These are phyloP conservation scores for Crocodylus rhombifer DNA, from an alignment of 2,797 vertebrate species.

Conservation along the genomic window DNA sequence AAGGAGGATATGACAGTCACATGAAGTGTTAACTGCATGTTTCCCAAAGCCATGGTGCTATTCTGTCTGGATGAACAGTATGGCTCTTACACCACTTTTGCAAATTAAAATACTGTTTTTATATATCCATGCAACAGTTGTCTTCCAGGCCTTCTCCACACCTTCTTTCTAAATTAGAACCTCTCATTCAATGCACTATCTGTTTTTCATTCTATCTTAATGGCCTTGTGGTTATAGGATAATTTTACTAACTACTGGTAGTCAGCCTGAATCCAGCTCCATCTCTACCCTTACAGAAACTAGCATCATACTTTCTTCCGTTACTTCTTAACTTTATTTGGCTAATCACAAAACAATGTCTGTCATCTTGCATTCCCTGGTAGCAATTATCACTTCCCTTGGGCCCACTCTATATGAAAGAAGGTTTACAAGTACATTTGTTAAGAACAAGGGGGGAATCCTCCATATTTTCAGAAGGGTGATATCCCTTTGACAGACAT, in stretches of 20 bases:
- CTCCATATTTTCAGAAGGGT: neutral
- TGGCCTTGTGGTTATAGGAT: neutral
- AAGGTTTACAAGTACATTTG: neutral
- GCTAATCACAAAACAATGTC: neutral
- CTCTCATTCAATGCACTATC: neutral
- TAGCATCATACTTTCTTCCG: neutral
- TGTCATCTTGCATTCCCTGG: neutral
- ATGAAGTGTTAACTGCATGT: conserved; percentile 31
- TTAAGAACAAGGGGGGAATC: neutral
- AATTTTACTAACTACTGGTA: neutral
- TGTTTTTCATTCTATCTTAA: neutral
- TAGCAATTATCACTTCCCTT: neutral
- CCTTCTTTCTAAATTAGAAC: neutral
- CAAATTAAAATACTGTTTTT: neutral
- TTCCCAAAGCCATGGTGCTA: conserved; percentile 37
- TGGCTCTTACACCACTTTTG: neutral
- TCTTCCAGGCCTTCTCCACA: neutral
- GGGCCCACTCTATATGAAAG: neutral
- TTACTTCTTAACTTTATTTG: neutral
- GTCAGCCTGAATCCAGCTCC: neutral
- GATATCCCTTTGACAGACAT: neutral
- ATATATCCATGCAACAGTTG: neutral
- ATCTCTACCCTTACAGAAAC: neutral
- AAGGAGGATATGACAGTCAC: conserved; percentile 31
- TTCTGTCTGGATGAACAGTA: neutral